These are phyloP conservation scores for Phoebastria nigripes DNA, from an alignment of 2,797 vertebrate species.

Conservation along the genomic window DNA sequence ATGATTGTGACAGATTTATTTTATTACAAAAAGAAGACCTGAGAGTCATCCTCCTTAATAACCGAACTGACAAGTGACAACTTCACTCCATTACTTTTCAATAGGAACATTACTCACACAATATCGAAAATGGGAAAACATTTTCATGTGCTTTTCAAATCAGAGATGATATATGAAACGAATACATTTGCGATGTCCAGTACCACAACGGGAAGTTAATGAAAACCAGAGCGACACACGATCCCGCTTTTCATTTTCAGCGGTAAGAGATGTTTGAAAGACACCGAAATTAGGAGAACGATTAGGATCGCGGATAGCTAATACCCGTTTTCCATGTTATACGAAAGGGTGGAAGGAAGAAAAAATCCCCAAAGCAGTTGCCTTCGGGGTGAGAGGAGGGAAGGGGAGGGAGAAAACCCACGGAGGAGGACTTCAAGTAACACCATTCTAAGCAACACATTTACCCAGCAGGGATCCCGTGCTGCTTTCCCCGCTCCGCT, in stretches of 20 bases:
- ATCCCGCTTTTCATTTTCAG: neutral
- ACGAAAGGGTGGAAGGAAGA: neutral
- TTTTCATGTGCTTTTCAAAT: slow-evolving; percentile 75
- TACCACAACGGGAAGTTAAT: neutral
- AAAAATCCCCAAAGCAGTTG: neutral
- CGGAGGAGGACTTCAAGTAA: neutral
- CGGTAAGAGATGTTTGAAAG: neutral
- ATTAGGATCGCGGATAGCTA: rapidly evolving
- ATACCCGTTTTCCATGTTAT: neutral
- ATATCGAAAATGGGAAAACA: slow-evolving; percentile 75
- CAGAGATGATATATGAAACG: slow-evolving; percentile 66
- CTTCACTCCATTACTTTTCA: slow-evolving; percentile 82
- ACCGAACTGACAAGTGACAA: slow-evolving; percentile 78
- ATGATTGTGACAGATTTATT: slow-evolving; percentile 76
- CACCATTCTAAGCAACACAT: neutral
- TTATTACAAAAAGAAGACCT: slow-evolving; percentile 74
- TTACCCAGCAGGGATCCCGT: neutral
- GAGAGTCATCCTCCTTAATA: slow-evolving; percentile 79
- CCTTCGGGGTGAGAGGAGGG: neutral
- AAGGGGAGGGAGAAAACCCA: neutral
- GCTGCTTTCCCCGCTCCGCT: neutral
- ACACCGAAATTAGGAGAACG: neutral
- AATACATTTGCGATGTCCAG: slow-evolving; percentile 32
- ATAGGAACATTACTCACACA: slow-evolving; percentile 78
- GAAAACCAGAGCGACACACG: neutral